Evolutionary conservation across 2,113 vertebrate genomes (phyloP).

Genomic region (Aramus guarauna): DNA sequence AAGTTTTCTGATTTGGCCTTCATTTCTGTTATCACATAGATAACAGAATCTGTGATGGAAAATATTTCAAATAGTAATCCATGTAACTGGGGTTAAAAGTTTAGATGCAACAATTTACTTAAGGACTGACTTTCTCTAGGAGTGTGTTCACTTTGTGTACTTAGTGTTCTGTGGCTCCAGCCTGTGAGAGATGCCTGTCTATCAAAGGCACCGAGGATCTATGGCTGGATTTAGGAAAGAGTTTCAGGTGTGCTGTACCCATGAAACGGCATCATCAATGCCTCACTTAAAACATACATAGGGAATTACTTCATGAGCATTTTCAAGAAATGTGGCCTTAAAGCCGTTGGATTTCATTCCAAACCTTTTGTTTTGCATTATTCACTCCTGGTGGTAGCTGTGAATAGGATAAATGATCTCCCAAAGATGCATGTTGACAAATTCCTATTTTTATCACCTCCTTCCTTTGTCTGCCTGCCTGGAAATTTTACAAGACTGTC

Average conservation of each 20-base stretch:
- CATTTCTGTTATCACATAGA: background rate
- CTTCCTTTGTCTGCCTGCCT: background rate
- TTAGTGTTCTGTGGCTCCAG: background rate
- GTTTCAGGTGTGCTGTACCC: background rate
- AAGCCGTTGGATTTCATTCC: background rate
- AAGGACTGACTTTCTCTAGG: background rate
- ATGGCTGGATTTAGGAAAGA: background rate
- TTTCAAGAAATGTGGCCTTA: background rate
- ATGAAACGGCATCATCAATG: background rate
- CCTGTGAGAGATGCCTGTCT: background rate
- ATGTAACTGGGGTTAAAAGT: background rate
- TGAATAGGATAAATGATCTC: background rate
- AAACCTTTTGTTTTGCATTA: background rate
- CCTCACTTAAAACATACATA: background rate
- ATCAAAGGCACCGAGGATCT: background rate
- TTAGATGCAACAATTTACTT: background rate
- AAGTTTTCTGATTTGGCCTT: background rate
- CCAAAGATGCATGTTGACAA: background rate
- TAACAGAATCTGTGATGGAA: background rate
- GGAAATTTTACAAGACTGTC: background rate
- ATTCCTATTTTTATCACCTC: background rate
- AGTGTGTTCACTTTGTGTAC: background rate
- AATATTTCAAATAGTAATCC: background rate
- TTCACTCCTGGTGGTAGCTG: background rate
- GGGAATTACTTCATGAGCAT: background rate